Base-by-base conservation (phyloP, 2,888 invertebrate species). In the Mongoloraphidia duomilia region DNA sequence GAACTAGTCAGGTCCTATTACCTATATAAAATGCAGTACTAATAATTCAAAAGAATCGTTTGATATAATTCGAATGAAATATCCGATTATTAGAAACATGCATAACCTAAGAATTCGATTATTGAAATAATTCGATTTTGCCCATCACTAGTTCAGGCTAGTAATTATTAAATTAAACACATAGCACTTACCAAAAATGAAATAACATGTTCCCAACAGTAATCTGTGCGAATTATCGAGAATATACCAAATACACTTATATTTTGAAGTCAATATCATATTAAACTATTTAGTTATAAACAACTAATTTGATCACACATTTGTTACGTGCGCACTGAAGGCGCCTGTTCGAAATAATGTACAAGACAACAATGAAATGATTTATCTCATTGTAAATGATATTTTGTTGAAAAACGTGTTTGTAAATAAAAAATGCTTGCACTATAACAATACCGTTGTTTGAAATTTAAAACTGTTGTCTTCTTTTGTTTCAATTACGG, bases 151-250 rank as follows among this genome's bases (percentile, higher is more conserved):
- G 2, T 6, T 50, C n/a, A 41, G 8, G 17, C 41, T 13, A 26
- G 5, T 26, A 26, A 26, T 26, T 6, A 26, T 2, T 17, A 26
- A 26, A 26, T 26, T 26, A 26, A 26, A 26, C 26, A 26, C 6
- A 26, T 39, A 5, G 6, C 37, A 68, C 73, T 65, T 60, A 74
- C 74, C 74, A 60, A 74, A 73, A 54, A 74, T 63, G 60, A 73
- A 64, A 48, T 73, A 69, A 60, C 72, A 73, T 54, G 69, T 67
- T 60, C 74, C 74, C 55, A 75, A 60, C 52, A 74, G 62, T 42
- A 69, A 67, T 64, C 74, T 73, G 58, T 72, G 72, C 41, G 74
- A 74, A 64, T 69, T 64, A 58, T 74, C 74, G 58, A 74, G 71
- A 56, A 71, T 69, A 68, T 70, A 72, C 48, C 48, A 48, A 48